These are phyloP conservation scores for Amphipoea lucens DNA, from an alignment of 2,888 invertebrate genomes.

Conservation along the genomic window DNA sequence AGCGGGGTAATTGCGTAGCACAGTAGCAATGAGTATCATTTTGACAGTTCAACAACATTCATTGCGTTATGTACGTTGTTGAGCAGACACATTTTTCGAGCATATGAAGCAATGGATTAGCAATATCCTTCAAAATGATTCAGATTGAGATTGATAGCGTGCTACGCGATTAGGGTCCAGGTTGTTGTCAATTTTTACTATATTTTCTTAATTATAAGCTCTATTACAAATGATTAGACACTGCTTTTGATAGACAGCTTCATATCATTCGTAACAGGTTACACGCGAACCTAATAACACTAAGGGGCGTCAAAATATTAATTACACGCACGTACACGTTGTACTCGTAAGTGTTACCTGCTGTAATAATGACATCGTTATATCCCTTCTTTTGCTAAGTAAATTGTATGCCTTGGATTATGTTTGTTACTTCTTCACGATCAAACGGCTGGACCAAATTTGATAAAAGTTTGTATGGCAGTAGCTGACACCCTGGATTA, in stretches of 20 bases:
- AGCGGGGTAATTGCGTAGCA: background rate
- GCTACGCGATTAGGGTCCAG: background rate
- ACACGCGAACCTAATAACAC: conserved; percentile 8
- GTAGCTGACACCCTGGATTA: no score
- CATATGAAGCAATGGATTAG: background rate
- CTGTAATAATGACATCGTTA: conserved; percentile 7
- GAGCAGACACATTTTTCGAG: no score
- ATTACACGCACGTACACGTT: background rate
- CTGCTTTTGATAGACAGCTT: conserved; percentile 4
- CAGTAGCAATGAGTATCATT: no score
- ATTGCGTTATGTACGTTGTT: no score
- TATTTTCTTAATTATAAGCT: background rate
- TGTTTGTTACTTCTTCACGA: no score
- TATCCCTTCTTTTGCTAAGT: background rate
- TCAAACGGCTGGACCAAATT: no score
- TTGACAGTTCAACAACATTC: no score
- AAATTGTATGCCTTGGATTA: background rate
- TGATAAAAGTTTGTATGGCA: no score
- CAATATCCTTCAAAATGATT: background rate
- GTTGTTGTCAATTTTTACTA: background rate
- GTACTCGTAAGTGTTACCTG: background rate
- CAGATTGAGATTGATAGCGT: background rate
- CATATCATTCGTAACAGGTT: background rate
- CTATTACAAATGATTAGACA: background rate
- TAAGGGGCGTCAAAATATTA: background rate